Evolutionary conservation across 2,797 vertebrate species (phyloP).

Genomic region (Lepus oiostolus): DNA sequence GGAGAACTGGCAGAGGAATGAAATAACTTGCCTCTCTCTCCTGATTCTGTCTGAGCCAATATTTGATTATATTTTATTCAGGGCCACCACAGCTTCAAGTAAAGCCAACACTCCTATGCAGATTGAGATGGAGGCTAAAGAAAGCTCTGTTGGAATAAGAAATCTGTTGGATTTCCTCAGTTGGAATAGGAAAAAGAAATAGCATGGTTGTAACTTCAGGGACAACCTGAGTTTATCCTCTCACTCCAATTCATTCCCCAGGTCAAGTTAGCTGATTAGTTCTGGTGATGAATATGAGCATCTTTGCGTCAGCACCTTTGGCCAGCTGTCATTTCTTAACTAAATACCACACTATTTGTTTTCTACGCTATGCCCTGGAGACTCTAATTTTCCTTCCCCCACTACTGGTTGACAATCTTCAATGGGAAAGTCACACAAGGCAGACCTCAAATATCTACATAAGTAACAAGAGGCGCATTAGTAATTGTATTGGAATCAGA

Average conservation of each 20-base stretch:
- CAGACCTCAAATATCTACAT: neutral
- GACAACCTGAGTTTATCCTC: neutral
- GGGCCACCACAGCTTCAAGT: constrained; percentile 64
- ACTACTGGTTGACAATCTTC: neutral
- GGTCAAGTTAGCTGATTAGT: neutral
- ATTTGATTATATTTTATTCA: constrained; percentile 81
- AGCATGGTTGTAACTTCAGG: constrained; percentile 20
- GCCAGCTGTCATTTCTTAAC: neutral
- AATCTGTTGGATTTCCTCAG: neutral
- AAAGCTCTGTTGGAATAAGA: constrained; percentile 22
- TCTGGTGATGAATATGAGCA: neutral
- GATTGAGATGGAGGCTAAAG: neutral
- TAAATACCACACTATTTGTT: neutral
- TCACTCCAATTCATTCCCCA: neutral
- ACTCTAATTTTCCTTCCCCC: neutral
- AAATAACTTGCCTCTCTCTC: constrained; percentile 63
- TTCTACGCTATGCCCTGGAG: neutral
- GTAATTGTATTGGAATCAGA: neutral
- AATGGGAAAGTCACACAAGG: neutral
- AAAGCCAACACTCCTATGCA: constrained; percentile 45
- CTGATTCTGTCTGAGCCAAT: constrained; percentile 73
- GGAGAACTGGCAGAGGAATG: constrained; percentile 45
- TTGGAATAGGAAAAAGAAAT: neutral
- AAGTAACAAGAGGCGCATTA: neutral
- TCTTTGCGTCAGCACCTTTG: neutral